Base-by-base conservation (phyloP, 2,888 invertebrate species). In the Oscheius onirici region DNA sequence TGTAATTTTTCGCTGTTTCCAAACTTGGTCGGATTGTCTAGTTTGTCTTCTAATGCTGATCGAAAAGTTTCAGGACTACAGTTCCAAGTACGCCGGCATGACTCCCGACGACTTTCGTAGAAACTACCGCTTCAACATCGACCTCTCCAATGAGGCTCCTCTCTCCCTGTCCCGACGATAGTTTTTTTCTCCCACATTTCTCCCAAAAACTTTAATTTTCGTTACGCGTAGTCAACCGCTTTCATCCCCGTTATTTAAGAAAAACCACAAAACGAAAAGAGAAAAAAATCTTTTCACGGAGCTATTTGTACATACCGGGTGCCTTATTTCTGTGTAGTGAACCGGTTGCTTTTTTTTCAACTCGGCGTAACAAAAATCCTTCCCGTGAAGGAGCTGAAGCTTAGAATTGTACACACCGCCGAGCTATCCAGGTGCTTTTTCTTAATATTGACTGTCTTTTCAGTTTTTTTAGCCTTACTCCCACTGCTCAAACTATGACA, bases 121-220 rank as follows among this genome's bases (percentile, higher is more conserved):
- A 28, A 72, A 73, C 60, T 70, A 75, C 52, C 76, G 76, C 41
- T 79, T 79, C 74, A 74, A 79, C 63, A 79, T 79, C 51, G 74
- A 79, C 63, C 66, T 79, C 26, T 73, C 76, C 26, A 69, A 65
- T 28, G 79, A 79, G 63, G 67, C 73, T 54, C 79, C 79, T 20
- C 71, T 79, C 49, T 77, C 75, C 41, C 55, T 79, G 26, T 71
- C 71, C 43, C 72, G 71, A 24, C 76, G 79, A 73, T 79, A 77
- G 71, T 66, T 49, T 10, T 28, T 41, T 10, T 13, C 24, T 22
- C 20, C 22, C 40, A 17, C 57, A 15, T 28, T 17, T n/a, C 34
- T 22, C 28, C 43, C 58, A 22, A 41, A 41, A 55, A 55, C n/a
- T 20, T 17, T 20, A 22, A 20, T 60, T 60, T 24, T 34, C 61